These are phyloP conservation scores for Saguinus imperator DNA, from an alignment of 2,113 vertebrate species.

Conservation along the genomic window DNA sequence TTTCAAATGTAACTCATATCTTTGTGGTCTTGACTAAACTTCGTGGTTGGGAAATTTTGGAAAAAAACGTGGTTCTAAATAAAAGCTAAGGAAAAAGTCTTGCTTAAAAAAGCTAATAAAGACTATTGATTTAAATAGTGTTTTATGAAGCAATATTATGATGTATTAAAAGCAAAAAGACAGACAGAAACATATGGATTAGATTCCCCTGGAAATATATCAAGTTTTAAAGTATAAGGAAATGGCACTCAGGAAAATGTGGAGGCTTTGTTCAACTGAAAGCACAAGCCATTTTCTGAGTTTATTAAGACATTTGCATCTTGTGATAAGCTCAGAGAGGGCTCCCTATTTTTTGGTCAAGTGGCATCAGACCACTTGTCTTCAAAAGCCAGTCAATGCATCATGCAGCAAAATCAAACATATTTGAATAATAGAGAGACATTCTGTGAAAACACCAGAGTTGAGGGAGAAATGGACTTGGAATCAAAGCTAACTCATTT, in stretches of 20 bases:
- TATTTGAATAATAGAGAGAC: background rate
- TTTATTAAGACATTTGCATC: conserved; percentile 15
- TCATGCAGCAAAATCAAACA: background rate
- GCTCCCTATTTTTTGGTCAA: background rate
- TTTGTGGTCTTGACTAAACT: background rate
- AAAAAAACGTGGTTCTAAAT: conserved; percentile 29
- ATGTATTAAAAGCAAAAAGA: conserved; percentile 48
- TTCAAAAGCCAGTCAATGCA: background rate
- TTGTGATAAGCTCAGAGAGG: background rate
- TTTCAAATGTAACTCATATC: conserved; percentile 46
- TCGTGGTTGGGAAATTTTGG: conserved; percentile 22
- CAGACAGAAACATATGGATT: conserved; percentile 53
- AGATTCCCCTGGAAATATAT: conserved; percentile 27
- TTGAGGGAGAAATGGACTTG: background rate
- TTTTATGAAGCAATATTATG: conserved; percentile 35
- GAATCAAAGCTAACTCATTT: background rate
- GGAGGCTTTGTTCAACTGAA: conserved; percentile 11
- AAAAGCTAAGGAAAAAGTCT: conserved; percentile 42
- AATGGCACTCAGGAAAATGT: conserved; percentile 12
- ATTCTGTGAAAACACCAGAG: background rate
- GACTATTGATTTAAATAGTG: conserved; percentile 10
- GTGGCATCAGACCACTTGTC: background rate
- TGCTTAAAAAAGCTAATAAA: conserved; percentile 54
- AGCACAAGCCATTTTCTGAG: conserved; percentile 12
- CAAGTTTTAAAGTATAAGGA: conserved; percentile 26